Evolutionary conservation across 2,113 vertebrate species (phyloP), one percentile per base, ranked within the genome.

Genomic region (Ornithorhynchus anatinus): DNA sequence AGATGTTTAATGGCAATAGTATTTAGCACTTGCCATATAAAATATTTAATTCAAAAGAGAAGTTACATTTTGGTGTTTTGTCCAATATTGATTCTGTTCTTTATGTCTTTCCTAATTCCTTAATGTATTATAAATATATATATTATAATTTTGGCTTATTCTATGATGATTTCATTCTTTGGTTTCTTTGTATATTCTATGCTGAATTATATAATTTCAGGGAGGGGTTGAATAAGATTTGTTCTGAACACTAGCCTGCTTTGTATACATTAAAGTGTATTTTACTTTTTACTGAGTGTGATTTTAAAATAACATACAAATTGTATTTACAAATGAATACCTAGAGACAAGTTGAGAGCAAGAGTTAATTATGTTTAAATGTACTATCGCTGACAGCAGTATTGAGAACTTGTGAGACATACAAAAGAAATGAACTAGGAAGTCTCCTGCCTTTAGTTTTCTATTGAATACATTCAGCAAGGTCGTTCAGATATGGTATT

Each of bases 131-230:
- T 3, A 4, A 2, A 32, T 1, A n/a, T n/a, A n/a, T n/a, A n/a
- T n/a, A n/a, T n/a, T n/a, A n/a, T n/a, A n/a, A n/a, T 50, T 52
- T 11, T 31, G 25, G 72, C 1, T 0, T 22, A 57, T 70, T 42
- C 14, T 75, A 22, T 45, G 43, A 45, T 23, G n/a, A 45, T 45
- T 86, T 82, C 59, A 44, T 0, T 6, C 73, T 65, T 23, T 0
- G 6, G 72, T 78, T 4, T 65, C 59, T 61, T 76, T 75, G 81
- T 81, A 76, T 77, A 43, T 35, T 57, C 63, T 40, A 11, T 14
- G 32, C 39, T 52, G 59, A 64, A 50, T 35, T 0, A 0, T 40
- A 37, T 25, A 27, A 51, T 35, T 43, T 56, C 1, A n/a, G n/a
- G n/a, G n/a, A n/a, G n/a, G n/a, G n/a, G 23, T 39, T 44, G 60